Evolutionary conservation across 1,140 invertebrate genomes (phyloP).

Genomic region (Geopemphigus sp.): DNA sequence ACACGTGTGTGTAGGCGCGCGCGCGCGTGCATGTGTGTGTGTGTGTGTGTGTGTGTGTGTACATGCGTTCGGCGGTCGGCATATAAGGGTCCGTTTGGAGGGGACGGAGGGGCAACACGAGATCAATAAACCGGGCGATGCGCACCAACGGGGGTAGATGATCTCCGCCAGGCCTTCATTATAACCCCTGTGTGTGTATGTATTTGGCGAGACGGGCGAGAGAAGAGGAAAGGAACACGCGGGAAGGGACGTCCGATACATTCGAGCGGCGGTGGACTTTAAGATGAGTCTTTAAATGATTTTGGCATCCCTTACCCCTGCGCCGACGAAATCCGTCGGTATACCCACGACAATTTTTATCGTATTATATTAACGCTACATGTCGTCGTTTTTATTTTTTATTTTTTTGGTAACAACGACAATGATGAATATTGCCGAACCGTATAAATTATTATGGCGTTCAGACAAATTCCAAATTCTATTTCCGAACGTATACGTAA

Average conservation of each 20-base stretch:
- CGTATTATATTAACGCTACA: too few species aligned
- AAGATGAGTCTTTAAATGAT: conserved; percentile 9
- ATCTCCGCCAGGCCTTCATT: conserved; percentile 47
- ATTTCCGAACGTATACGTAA: too few species aligned
- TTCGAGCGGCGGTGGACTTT: conserved; percentile 11
- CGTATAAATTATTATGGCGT: too few species aligned
- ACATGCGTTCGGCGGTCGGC: conserved; percentile 29
- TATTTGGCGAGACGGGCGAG: not conserved
- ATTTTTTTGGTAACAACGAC: too few species aligned
- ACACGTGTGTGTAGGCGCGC: too few species aligned
- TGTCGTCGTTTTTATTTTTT: too few species aligned
- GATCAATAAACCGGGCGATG: conserved; percentile 50
- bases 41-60: conserved; percentile 7
- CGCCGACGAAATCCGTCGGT: not conserved
- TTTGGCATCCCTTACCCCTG: not conserved
- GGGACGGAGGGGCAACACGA: conserved; percentile 12
- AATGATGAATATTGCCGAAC: too few species aligned
- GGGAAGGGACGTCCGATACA: conserved; percentile 9
- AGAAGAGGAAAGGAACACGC: not conserved
- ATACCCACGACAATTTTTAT: too few species aligned
- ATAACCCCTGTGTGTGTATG: conserved; percentile 28
- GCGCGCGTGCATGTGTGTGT: not conserved
- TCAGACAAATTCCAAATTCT: too few species aligned
- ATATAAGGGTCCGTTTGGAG: not conserved
- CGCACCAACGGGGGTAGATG: conserved; percentile 31